Evolutionary conservation across 2,797 vertebrate species (phyloP), one percentile per base, ranked within the genome.

Genomic region (Bufotes viridis): DNA sequence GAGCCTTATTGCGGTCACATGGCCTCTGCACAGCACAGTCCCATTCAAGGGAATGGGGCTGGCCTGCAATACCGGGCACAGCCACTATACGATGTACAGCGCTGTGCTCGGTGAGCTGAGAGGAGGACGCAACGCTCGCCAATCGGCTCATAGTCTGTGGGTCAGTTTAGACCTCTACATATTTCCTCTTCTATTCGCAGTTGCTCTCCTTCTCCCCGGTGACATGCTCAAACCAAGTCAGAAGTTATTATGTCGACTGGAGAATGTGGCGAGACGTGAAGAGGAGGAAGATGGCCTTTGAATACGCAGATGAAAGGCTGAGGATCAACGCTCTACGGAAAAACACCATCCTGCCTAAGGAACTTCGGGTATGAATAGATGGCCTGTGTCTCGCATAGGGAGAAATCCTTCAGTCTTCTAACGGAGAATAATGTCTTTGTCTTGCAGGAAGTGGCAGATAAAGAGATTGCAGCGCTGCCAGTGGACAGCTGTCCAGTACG

Each of bases 251-350:
- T 0, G 97, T 98, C 13, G 91, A 99, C 93, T 99, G 98, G 98
- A 96, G 93, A 91, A 99, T 99, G 98, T 87, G 98, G 75, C 95
- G 97, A 61, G 98, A 99, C 1, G 96, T 99, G 49, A 99, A 98
- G 93, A 97, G 98, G 82, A 94, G 98, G 91, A 96, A 95, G 84
- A 93, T 97, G 95, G 97, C 97, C 0, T 97, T 94, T 6, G 97
- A 99, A 49, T 95, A 96, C 0, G 97, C 98, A 0, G 97, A 99
- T 7, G 93, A 97, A 90, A 94, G 98, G 91, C 92, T 99, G 18
- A 95, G 98, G 10, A 96, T 99, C 85, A 99, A 99, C 15, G 95
- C 97, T 0, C 90, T 99, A 90, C 95, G 98, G 22, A 99, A 99
- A 92, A 99, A 99, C 91, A 95, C 93, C 57, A 93, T 99, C 91